Percentiles rank a stretch among this genome's conserved stretches.
Conservation (phyloP, 2,888 invertebrate species). For the Therioaphis trifolii region DNA sequence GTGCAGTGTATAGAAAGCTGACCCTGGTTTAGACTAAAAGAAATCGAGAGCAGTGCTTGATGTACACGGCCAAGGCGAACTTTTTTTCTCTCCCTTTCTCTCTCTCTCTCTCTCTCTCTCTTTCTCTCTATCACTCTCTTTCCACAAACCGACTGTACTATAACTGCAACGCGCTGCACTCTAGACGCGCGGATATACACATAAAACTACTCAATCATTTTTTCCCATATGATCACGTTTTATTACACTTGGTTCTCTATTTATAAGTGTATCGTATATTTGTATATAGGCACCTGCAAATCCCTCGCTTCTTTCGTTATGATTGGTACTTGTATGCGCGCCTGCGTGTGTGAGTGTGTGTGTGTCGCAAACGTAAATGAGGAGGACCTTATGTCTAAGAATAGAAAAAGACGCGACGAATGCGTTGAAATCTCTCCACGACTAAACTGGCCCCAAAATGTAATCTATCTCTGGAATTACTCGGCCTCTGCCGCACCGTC, state of each 20-base stretch:
- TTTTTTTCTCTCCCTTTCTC: not conserved
- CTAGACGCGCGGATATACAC: not conserved
- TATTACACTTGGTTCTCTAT: too few species aligned
- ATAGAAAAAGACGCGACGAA: conserved; percentile 43
- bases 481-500: too few species aligned
- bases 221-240: not conserved
- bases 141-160: not conserved
- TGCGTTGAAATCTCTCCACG: conserved; percentile 2
- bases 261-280: too few species aligned
- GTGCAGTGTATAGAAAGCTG: conserved; percentile 22
- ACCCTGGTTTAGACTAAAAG: conserved; percentile 34
- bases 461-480: too few species aligned
- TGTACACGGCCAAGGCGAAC: conserved; percentile 41
- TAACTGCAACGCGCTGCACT: not conserved
- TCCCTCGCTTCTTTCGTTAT: conserved; percentile 41
- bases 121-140: too few species aligned
- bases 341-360: not conserved
- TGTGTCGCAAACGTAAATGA: not conserved
- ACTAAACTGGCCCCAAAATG: too few species aligned
- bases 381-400: too few species aligned
- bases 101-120: too few species aligned
- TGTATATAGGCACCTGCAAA: conserved; percentile 46
- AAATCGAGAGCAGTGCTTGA: conserved; percentile 40
- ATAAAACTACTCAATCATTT: too few species aligned
- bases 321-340: not conserved